Evolutionary conservation across 1,140 invertebrate genomes (phyloP).

Genomic region (Zaprionus camerounensis): DNA sequence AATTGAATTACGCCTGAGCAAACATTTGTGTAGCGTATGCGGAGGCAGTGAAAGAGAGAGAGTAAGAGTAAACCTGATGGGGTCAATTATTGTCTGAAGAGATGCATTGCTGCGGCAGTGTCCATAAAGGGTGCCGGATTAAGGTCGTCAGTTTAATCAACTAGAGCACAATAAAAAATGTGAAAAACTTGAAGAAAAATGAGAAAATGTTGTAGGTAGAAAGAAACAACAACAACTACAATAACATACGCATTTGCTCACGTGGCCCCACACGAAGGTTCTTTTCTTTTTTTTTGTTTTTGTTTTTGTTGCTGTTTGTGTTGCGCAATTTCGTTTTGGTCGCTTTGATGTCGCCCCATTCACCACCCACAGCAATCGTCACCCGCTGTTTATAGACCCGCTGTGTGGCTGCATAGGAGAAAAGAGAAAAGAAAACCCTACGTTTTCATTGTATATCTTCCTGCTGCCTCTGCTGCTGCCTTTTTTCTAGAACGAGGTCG

Average conservation of each 20-base stretch:
- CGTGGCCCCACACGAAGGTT: conserved; percentile 34
- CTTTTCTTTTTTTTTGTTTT: conserved; percentile 14
- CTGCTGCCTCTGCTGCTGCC: conserved; percentile 46
- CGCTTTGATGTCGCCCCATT: conserved; percentile 61
- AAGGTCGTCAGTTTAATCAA: conserved; percentile 54
- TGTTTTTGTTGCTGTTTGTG: conserved; percentile 33
- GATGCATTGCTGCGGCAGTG: conserved; percentile 76
- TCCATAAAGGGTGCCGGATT: conserved; percentile 50
- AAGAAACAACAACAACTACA: conserved; percentile 1
- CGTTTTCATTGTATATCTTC: conserved; percentile 58
- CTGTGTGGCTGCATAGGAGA: conserved; percentile 44
- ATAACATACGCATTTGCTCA: conserved; percentile 39
- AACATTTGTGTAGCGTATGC: conserved; percentile 32
- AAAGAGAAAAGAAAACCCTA: conserved; percentile 41
- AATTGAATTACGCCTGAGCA: conserved; percentile 78
- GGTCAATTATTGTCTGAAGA: conserved; percentile 56
- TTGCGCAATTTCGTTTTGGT: conserved; percentile 73
- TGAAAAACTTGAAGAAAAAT: conserved; percentile 15
- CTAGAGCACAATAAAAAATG: conserved; percentile 27
- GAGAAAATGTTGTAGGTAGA: conserved; percentile 1
- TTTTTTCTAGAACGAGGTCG: conserved; percentile 82
- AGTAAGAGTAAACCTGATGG: background rate
- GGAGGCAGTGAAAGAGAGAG: background rate
- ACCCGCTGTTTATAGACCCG: conserved; percentile 41
- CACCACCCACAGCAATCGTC: conserved; percentile 19